A percentile compares a stretch with the other conserved stretches of the same genome.
These are phyloP conservation scores for Cryptomyrus ogoouensis DNA, from an alignment of 2,113 vertebrate genomes.

Conservation along the genomic window DNA sequence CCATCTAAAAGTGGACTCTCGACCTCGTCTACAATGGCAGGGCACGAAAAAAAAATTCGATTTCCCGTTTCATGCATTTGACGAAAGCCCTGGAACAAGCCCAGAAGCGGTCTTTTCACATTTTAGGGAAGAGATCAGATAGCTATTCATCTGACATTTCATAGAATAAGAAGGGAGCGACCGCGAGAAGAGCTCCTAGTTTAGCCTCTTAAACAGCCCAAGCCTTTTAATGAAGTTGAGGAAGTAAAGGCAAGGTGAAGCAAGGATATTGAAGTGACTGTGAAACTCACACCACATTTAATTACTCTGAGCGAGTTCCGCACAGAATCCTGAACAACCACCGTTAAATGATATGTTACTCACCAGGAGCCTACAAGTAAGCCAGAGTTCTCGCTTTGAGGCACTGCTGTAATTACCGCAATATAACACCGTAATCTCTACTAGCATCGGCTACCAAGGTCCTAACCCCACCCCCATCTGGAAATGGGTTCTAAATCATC, in stretches of 20 bases:
- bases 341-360: constrained; percentile 1
- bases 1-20: background rate
- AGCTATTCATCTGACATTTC: background rate
- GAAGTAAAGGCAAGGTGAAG: background rate
- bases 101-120: background rate
- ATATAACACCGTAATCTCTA: background rate
- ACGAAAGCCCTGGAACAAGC: background rate
- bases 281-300: background rate
- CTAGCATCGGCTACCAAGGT: background rate
- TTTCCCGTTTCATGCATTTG: background rate
- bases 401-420: background rate
- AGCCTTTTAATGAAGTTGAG: background rate
- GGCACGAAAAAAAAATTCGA: background rate
- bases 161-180: background rate
- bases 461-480: background rate
- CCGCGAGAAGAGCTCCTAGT: background rate
- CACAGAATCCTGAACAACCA: background rate
- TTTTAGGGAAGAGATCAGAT: background rate
- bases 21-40: background rate
- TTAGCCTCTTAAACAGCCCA: constrained; percentile 6
- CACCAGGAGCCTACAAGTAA: background rate
- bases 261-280: background rate
- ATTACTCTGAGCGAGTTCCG: background rate
- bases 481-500: background rate
- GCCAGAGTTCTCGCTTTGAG: background rate